Base-by-base conservation (phyloP, 2,888 invertebrate species). In the Drosophila cognata region DNA sequence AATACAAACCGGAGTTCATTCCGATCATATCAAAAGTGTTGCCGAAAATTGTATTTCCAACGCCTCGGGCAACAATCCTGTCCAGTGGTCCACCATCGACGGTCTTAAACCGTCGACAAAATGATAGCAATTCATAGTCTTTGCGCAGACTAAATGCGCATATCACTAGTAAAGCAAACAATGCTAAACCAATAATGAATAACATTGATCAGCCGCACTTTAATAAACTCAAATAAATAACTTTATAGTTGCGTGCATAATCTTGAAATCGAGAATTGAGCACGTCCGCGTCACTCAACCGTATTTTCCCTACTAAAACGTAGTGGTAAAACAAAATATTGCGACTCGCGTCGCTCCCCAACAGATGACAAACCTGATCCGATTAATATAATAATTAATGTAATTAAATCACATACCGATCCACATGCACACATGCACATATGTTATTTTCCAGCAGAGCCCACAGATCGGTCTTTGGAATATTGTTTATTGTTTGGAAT, bases 21-120 rank as follows among this genome's bases (percentile, higher is more conserved):
- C 78, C 76, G 29, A 84, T 28, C 11, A 81, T 58, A 82, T 91
- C 91, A 31, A 91, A 83, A 38, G 81, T 86, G 66, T 87, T 91
- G 8, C 84, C 91, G 61, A 91, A 90, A 28, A 91, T 88, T 18
- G 80, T 77, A 16, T 33, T 73, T 13, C 86, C 82, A 46, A 68
- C 68, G 11, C 80, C 66, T 10, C 60, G 59, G 8, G 87, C 81
- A 2, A 80, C 82, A 13, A 71, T 65, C 13, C 69, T 58, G 29
- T 88, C 81, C 46, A 88, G 53, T 8, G 84, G 78, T 4, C 62
- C 63, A 2, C 90, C 91, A 71, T 90, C 81, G 10, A 77, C 58
- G 8, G 85, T 88, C 65, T 82, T 89, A 8, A 89, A 59, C 21
- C 82, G 81, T 31, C 77, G 67, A 43, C 74, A 61, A n/a, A 68